Conservation (phyloP, 2,113 vertebrate genomes). For the Nestor notabilis region DNA sequence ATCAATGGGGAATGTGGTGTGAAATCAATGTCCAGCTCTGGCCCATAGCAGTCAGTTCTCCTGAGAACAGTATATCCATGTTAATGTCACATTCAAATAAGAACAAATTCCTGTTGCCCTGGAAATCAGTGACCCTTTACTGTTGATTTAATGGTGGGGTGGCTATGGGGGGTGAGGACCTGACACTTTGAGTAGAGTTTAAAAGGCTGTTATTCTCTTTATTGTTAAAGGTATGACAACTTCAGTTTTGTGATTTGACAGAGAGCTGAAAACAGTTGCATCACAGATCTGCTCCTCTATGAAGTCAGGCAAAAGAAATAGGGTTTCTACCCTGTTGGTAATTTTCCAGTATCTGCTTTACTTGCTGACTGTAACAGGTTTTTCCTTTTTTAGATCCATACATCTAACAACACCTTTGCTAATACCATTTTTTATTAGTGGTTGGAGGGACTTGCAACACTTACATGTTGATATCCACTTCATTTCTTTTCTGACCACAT, state of each 20-base stretch:
- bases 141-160: slow-evolving; percentile 54
- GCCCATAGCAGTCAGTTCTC: slow-evolving; percentile 20
- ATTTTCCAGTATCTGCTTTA: slow-evolving; percentile 33
- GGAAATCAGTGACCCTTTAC: slow-evolving; percentile 50
- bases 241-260: neutral
- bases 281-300: neutral
- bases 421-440: neutral
- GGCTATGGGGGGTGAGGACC: neutral
- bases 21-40: slow-evolving; percentile 60
- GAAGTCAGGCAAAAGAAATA: slow-evolving; percentile 30
- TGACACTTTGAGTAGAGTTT: slow-evolving; percentile 50
- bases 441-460: neutral
- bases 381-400: neutral
- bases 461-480: neutral
- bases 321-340: neutral
- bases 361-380: neutral
- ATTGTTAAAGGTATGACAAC: slow-evolving; percentile 29
- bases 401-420: neutral
- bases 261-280: slow-evolving; percentile 22
- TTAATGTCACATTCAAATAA: slow-evolving; percentile 67
- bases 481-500: neutral
- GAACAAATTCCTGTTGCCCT: slow-evolving; percentile 45
- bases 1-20: slow-evolving; percentile 55
- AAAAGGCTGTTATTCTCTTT: slow-evolving; percentile 57
- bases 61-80: slow-evolving; percentile 60